phyloP scores from a whole-genome alignment of 2,113 vertebrate species.

The Cyphomyrus discorhynchus region DNA sequence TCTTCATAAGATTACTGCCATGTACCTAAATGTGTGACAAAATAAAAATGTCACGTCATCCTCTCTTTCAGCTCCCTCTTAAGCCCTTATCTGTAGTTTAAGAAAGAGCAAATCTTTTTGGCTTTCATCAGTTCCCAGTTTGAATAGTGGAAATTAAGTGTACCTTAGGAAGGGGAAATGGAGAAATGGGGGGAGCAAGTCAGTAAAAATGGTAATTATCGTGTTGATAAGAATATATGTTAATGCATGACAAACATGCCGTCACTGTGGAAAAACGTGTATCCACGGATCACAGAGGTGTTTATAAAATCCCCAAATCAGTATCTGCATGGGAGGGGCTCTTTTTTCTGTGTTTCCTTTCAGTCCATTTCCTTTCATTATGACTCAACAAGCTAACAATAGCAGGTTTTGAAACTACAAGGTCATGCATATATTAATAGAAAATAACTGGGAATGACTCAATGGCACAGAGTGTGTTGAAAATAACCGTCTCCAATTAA shows the following conservation, averaged over 20 bases:
- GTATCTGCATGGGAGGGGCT: not conserved
- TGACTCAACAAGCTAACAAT: not conserved
- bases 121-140: not conserved
- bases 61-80: not conserved
- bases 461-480: not conserved
- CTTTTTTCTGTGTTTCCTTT: not conserved
- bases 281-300: not conserved
- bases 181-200: not conserved
- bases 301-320: not conserved
- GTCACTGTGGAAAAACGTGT: not conserved
- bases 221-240: not conserved
- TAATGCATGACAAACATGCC: not conserved
- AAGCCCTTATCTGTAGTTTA: not conserved
- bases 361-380: not conserved
- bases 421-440: not conserved
- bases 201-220: not conserved
- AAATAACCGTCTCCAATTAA: not conserved
- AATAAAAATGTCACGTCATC: not conserved
- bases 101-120: conserved; percentile 8
- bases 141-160: not conserved
- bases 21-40: not conserved
- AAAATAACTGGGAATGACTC: not conserved
- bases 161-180: not conserved
- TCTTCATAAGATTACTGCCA: not conserved
- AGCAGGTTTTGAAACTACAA: not conserved